phyloP scores from a whole-genome alignment of 2,113 vertebrate genomes.

The Myodes glareolus region DNA sequence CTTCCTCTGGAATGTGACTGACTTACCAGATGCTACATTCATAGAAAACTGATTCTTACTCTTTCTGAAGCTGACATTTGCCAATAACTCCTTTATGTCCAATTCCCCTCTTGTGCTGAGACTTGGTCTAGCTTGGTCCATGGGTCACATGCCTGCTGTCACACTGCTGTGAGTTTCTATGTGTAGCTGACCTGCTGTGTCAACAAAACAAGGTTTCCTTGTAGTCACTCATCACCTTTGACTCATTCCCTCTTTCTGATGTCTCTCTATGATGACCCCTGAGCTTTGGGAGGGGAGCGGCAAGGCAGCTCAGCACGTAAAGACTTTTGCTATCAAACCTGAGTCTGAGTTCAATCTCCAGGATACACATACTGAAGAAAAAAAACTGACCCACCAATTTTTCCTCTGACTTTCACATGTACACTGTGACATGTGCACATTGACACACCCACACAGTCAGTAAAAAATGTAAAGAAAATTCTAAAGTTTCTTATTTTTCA shows the following conservation, averaged over 20 bases:
- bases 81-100: neutral
- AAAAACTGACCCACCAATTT: neutral
- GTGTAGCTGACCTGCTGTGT: neutral
- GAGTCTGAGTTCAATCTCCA: neutral
- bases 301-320: too few species aligned
- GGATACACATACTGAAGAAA: neutral
- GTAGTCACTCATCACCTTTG: neutral
- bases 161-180: neutral
- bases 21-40: neutral
- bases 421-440: too few species aligned
- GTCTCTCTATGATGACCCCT: neutral
- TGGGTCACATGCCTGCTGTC: too few species aligned
- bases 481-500: neutral
- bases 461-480: neutral
- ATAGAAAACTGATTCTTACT: neutral
- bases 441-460: neutral
- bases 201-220: neutral
- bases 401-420: too few species aligned
- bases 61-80: neutral
- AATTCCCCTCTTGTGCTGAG: neutral
- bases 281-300: rapidly evolving
- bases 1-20: neutral
- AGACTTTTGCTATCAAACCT: neutral
- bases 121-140: neutral
- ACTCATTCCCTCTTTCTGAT: neutral